These are phyloP conservation scores for Mechanitis mazaeus DNA, from an alignment of 2,888 invertebrate species.

Conservation along the genomic window DNA sequence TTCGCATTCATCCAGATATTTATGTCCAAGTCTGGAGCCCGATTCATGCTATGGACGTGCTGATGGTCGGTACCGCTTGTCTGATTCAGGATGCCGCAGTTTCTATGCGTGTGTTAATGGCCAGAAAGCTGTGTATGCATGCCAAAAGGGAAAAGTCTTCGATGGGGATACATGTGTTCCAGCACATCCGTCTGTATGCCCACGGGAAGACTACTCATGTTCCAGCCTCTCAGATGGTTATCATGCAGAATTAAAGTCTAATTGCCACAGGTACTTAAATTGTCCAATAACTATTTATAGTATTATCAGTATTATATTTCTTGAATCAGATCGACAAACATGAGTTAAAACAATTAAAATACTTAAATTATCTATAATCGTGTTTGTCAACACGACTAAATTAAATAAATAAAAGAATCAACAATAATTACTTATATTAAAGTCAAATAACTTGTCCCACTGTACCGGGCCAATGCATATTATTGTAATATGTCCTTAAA, in stretches of 20 bases:
- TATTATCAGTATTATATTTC: too few relatives aligned
- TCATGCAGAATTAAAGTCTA: constrained; percentile 72
- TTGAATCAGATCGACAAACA: not conserved
- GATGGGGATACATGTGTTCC: constrained; percentile 76
- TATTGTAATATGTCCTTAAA: not conserved
- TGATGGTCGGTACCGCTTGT: constrained; percentile 74
- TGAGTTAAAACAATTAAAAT: too few relatives aligned
- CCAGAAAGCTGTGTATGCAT: constrained; percentile 76
- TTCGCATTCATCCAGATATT: constrained; percentile 46
- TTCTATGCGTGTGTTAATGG: constrained; percentile 77
- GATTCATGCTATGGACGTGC: constrained; percentile 71
- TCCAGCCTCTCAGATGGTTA: constrained; percentile 73
- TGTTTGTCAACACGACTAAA: too few relatives aligned
- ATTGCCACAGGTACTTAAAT: constrained; percentile 63
- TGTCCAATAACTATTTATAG: not conserved
- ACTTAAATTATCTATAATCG: too few relatives aligned
- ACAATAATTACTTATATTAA: too few relatives aligned
- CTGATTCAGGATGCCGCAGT: constrained; percentile 73
- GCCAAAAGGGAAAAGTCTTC: constrained; percentile 69
- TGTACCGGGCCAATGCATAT: not conserved
- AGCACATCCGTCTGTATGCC: constrained; percentile 50
- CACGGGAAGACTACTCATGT: constrained; percentile 65
- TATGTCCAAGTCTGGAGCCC: constrained; percentile 67
- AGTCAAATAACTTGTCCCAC: too few relatives aligned
- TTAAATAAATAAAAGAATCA: too few relatives aligned